Evolutionary conservation across 2,888 invertebrate species (phyloP).

Genomic region (Campaea margaritaria): DNA sequence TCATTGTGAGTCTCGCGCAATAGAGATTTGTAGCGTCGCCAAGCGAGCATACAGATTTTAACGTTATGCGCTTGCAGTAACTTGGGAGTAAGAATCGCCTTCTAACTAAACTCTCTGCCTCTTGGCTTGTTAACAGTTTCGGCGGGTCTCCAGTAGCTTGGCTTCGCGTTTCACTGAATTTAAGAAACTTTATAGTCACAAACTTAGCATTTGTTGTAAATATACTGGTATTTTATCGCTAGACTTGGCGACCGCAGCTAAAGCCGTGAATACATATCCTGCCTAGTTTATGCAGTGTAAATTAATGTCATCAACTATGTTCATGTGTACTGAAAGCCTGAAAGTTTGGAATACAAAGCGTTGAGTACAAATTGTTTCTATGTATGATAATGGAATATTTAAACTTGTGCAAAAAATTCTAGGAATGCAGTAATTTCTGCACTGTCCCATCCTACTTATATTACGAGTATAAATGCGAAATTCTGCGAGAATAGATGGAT

Average conservation of each 20-base stretch:
- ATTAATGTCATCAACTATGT: background rate
- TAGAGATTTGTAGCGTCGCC: slow-evolving; percentile 1
- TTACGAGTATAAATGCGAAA: too few relatives aligned
- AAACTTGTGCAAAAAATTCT: too few relatives aligned
- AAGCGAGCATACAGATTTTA: slow-evolving; percentile 14
- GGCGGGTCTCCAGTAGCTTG: slow-evolving; percentile 4
- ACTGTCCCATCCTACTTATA: too few relatives aligned
- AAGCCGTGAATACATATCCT: slow-evolving; percentile 1
- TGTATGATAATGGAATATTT: too few relatives aligned
- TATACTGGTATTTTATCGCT: slow-evolving; percentile 2
- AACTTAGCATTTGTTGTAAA: slow-evolving; percentile 15
- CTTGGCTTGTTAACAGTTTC: slow-evolving; percentile 30
- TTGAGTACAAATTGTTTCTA: too few relatives aligned
- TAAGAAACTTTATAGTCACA: slow-evolving; percentile 14
- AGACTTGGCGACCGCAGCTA: background rate
- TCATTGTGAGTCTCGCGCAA: slow-evolving; percentile 1
- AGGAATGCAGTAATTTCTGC: too few relatives aligned
- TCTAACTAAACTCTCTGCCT: slow-evolving; percentile 26
- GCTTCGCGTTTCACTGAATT: slow-evolving; percentile 19
- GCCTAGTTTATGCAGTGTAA: background rate
- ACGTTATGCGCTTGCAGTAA: slow-evolving; percentile 8
- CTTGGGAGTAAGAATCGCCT: slow-evolving; percentile 13
- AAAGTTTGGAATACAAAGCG: too few relatives aligned
- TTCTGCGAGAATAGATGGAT: too few relatives aligned
- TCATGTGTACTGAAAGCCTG: too few relatives aligned